Evolutionary conservation across 2,888 invertebrate genomes (phyloP).

Genomic region (Neocrepidodera transversa): DNA sequence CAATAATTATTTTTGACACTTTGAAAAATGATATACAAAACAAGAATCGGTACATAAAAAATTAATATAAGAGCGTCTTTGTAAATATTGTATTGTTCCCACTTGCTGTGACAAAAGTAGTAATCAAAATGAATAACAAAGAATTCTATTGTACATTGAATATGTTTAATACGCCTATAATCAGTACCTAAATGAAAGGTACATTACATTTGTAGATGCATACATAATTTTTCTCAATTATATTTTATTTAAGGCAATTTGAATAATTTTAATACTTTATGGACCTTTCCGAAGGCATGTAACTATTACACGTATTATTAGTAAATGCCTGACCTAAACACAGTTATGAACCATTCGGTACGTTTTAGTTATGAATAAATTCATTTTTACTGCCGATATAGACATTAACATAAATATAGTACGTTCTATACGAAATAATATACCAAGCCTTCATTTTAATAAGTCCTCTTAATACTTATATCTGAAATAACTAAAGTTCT

Average conservation of each 20-base stretch:
- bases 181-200: slow-evolving; percentile 17
- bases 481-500: slow-evolving; percentile 17
- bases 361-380: slow-evolving; percentile 30
- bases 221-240: slow-evolving; percentile 23
- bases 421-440: slow-evolving; percentile 3
- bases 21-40: too few relatives aligned
- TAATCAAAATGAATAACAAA: slow-evolving; percentile 6
- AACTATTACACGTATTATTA: slow-evolving; percentile 27
- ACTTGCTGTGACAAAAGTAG: slow-evolving; percentile 6
- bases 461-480: slow-evolving; percentile 14
- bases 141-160: slow-evolving; percentile 15
- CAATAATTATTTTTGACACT: too few relatives aligned
- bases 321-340: slow-evolving; percentile 30
- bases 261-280: slow-evolving; percentile 23
- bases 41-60: neutral
- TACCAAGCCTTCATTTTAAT: slow-evolving; percentile 18
- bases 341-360: slow-evolving; percentile 29
- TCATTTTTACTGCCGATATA: slow-evolving; percentile 30
- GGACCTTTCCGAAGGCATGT: slow-evolving; percentile 13
- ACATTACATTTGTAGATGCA: slow-evolving; percentile 10
- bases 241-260: slow-evolving; percentile 25
- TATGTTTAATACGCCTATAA: slow-evolving; percentile 12
- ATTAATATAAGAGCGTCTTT: neutral
- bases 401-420: slow-evolving; percentile 33
- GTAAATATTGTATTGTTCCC: slow-evolving; percentile 13